Conservation (phyloP, 2,113 vertebrate species). For the Ochotona princeps region DNA sequence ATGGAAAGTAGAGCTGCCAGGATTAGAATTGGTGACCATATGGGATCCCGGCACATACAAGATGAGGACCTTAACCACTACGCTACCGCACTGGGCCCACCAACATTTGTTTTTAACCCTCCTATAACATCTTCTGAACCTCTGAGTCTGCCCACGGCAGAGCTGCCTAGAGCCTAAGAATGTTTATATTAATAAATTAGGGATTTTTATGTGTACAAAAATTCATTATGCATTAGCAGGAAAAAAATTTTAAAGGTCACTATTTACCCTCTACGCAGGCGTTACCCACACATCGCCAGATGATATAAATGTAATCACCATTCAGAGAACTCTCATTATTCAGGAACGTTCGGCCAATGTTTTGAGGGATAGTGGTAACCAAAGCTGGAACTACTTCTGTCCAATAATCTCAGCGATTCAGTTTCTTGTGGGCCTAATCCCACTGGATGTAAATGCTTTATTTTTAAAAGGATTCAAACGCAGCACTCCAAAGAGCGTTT, state of each 20-base stretch:
- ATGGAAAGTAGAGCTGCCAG: too few relatives aligned
- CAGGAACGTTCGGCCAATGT: neutral
- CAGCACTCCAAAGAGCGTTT: neutral
- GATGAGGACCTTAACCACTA: too few relatives aligned
- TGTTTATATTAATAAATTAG: constrained; percentile 81
- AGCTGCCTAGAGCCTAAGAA: constrained; percentile 61
- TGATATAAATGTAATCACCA: neutral
- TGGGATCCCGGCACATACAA: too few relatives aligned
- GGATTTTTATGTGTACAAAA: neutral
- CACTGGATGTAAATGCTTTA: neutral
- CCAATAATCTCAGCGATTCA: neutral
- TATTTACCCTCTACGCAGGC: neutral
- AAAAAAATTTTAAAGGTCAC: neutral
- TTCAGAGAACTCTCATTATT: neutral
- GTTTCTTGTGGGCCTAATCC: neutral
- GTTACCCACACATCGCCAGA: neutral
- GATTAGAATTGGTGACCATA: too few relatives aligned
- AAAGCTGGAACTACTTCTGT: neutral
- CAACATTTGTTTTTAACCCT: constrained; percentile 60
- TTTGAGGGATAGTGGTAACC: neutral
- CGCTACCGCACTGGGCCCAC: too few relatives aligned
- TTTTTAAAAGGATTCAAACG: neutral
- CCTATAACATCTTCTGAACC: constrained; percentile 94
- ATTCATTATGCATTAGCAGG: neutral
- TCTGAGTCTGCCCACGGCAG: constrained; percentile 87